These are phyloP conservation scores for Siphonodentalium dalli DNA, from an alignment of 2,888 invertebrate genomes.

Conservation along the genomic window DNA sequence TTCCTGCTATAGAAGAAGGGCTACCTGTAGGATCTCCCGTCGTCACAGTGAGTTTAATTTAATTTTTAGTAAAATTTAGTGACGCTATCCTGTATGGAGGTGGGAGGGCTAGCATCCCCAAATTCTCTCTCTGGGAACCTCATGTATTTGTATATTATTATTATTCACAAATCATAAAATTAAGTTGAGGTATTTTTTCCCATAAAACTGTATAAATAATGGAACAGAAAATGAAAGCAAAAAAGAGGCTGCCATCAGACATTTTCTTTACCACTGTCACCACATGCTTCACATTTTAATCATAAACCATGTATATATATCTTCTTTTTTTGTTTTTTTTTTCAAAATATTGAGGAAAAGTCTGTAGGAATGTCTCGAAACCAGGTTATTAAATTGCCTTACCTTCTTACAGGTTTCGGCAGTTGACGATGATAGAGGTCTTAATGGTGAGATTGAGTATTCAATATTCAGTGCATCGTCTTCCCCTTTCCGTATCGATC, in stretches of 20 bases:
- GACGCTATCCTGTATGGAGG: not conserved
- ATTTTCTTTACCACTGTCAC: too few species aligned
- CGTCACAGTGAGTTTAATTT: slow-evolving; percentile 37
- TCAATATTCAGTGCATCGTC: slow-evolving; percentile 78
- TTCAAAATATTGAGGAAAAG: not conserved
- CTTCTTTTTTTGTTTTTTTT: not conserved
- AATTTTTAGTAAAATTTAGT: too few species aligned
- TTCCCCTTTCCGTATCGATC: slow-evolving; percentile 95
- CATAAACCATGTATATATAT: too few species aligned
- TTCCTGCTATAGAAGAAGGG: slow-evolving; percentile 67
- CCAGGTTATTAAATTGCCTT: not conserved
- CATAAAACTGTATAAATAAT: too few species aligned
- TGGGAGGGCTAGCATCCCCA: not conserved
- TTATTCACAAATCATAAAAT: not conserved
- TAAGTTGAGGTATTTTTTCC: not conserved
- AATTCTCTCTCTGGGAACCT: not conserved
- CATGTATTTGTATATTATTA: not conserved
- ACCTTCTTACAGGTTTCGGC: slow-evolving; percentile 76
- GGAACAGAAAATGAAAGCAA: too few species aligned
- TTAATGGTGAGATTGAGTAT: slow-evolving; percentile 80
- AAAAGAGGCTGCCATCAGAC: too few species aligned
- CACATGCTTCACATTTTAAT: too few species aligned
- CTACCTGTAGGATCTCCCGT: slow-evolving; percentile 37
- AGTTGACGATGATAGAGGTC: slow-evolving; percentile 94
- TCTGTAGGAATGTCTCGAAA: not conserved